Base-by-base conservation (phyloP, 92 coral and sea anemone genomes). In the Desmophyllum pertusum region DNA sequence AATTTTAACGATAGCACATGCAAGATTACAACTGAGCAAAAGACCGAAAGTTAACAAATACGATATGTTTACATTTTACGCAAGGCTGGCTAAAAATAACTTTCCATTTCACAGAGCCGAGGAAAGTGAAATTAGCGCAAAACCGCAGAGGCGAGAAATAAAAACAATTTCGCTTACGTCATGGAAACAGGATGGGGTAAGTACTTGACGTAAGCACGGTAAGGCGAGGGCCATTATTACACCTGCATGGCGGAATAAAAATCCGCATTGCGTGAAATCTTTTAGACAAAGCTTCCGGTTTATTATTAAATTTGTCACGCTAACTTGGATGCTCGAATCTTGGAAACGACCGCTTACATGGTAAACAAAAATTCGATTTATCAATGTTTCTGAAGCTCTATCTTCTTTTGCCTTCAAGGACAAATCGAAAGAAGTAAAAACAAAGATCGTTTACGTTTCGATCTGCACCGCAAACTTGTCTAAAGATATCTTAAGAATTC, bases 171-270 rank as follows among this genome's bases (percentile, higher is more conserved):
- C 38, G 33, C 23, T 13, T 67, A 67, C 73, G 73, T 67, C 73
- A 67, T 67, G 29, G 45, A 35, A 29, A 37, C 59, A 59, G 5
- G 66, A 25, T 63, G 70, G 57, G 25, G 55, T 64, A 43, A 55
- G 63, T 21, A 10, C 25, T 39, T 80, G 84, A 80, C 84, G 84
- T 52, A 79, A n/a, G n/a, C n/a, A n/a, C n/a, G n/a, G n/a, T n/a
- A n/a, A 64, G 2, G 23, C 5, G 14, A 43, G 35, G 11, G 5
- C 41, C 7, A 50, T 48, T 65, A 35, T 19, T 19, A 35, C 45
- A 67, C 42, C 73, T 67, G 73, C 29, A 21, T 10, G 64, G 75
- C 84, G 84, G 46, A 65, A 50, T 29, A 79, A 27, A 43, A 29
- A 37, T 2, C 70, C 42, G 70, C 83, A 66, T 48, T 29, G 43